Conservation (phyloP, 1,140 invertebrate genomes). For the Tetramorium parvispinum region DNA sequence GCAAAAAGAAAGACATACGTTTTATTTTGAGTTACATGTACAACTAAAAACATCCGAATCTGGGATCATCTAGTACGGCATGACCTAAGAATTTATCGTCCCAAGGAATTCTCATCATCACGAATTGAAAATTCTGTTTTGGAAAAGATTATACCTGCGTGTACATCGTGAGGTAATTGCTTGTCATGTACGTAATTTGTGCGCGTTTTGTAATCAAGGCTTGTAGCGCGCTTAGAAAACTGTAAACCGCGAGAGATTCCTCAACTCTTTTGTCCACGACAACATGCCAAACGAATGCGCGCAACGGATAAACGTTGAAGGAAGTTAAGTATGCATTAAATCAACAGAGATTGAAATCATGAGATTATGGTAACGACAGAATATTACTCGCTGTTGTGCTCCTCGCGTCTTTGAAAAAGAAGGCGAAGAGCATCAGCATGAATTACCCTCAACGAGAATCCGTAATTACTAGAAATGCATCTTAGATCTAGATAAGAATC, state of each 20-base stretch:
- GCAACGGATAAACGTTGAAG: constrained; percentile 21
- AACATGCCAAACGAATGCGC: background rate
- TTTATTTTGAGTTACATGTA: constrained; percentile 24
- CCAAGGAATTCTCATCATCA: background rate
- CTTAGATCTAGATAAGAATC: constrained; percentile 56
- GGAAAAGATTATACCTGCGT: background rate
- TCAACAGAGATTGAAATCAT: constrained; percentile 34
- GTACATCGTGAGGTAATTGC: background rate
- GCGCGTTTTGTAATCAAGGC: background rate
- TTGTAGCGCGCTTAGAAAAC: constrained; percentile 5
- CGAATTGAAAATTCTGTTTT: background rate
- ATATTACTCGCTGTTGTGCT: background rate
- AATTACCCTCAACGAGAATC: constrained; percentile 32
- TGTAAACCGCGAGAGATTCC: constrained; percentile 37
- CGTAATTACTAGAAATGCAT: constrained; percentile 38
- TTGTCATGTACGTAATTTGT: background rate
- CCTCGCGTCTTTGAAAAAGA: background rate
- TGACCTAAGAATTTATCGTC: background rate
- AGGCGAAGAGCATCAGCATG: background rate
- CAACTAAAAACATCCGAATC: background rate
- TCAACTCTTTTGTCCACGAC: constrained; percentile 7
- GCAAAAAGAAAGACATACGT: background rate
- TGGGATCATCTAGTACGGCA: background rate
- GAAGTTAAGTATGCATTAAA: constrained; percentile 31
- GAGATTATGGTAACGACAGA: constrained; percentile 20